A percentile compares a stretch with the other conserved stretches of the same genome.
Evolutionary conservation across 2,888 invertebrate species (phyloP).

Genomic region (Beris morrisii): DNA sequence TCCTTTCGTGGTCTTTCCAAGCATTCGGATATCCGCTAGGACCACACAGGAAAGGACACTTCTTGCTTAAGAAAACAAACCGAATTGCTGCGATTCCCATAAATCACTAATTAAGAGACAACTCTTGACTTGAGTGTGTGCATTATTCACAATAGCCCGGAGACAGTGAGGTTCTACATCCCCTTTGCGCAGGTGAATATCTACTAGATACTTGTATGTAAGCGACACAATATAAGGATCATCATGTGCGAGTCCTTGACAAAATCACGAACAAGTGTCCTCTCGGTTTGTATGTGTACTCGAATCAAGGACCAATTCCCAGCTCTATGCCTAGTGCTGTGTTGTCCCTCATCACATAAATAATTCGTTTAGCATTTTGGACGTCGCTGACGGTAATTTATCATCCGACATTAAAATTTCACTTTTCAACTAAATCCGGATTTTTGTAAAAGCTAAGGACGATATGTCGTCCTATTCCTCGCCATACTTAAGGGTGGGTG

Average conservation of each 20-base stretch:
- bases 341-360: slow-evolving; percentile 27
- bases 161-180: slow-evolving; percentile 3
- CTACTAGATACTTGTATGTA: not conserved
- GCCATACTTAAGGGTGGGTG: not conserved
- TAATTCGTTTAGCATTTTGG: slow-evolving; percentile 35
- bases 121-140: not conserved
- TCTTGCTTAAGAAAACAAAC: not conserved
- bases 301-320: slow-evolving; percentile 3
- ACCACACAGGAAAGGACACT: no score
- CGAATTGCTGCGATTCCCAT: not conserved
- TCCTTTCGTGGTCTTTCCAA: no score
- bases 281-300: slow-evolving; percentile 2
- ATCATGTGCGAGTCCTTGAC: no score
- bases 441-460: not conserved
- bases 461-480: not conserved
- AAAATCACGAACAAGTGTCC: not conserved
- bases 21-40: no score
- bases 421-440: slow-evolving; percentile 32
- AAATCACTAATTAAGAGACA: slow-evolving; percentile 31
- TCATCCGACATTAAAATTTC: slow-evolving; percentile 39
- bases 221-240: no score
- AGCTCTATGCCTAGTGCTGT: slow-evolving; percentile 4
- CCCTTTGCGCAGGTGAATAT: slow-evolving; percentile 11
- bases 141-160: slow-evolving; percentile 6
- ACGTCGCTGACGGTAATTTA: slow-evolving; percentile 36